Evolutionary conservation across 2,113 vertebrate genomes (phyloP).

Genomic region (Oryctolagus cuniculus): DNA sequence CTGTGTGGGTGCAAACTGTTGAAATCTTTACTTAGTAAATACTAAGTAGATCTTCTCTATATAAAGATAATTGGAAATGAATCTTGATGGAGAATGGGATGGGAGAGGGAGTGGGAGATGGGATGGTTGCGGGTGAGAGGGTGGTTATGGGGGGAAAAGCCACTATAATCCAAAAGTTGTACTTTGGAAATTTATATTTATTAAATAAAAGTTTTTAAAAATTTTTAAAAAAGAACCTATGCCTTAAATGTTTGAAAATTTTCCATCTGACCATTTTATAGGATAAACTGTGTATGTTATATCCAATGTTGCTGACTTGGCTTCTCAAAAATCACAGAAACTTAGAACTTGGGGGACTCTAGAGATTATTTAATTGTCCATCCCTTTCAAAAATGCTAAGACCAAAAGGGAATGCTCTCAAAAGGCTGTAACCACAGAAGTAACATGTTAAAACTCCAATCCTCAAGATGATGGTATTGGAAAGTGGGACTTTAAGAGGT

Average conservation of each 20-base stretch:
- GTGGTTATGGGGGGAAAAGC: too few species aligned
- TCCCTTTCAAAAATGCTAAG: background rate
- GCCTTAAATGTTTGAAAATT: conserved; percentile 9
- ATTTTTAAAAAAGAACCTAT: background rate
- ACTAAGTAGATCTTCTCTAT: too few species aligned
- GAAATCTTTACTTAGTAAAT: too few species aligned
- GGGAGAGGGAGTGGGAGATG: too few species aligned
- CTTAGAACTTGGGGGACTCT: background rate
- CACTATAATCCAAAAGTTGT: too few species aligned
- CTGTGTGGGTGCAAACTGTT: too few species aligned
- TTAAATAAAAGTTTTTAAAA: too few species aligned
- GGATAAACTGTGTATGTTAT: background rate
- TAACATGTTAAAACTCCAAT: too few species aligned
- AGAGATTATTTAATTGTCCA: background rate
- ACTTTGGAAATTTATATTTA: too few species aligned
- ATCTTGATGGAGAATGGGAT: too few species aligned
- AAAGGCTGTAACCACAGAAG: background rate
- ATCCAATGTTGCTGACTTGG: background rate
- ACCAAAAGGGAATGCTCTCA: background rate
- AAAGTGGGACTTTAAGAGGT: background rate
- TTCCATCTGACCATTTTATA: background rate
- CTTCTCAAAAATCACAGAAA: background rate
- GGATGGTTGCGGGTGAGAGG: too few species aligned
- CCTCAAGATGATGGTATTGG: background rate
- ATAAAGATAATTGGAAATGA: too few species aligned